Evolutionary conservation across 2,113 vertebrate genomes (phyloP).

Genomic region (Onychostruthus taczanowskii): DNA sequence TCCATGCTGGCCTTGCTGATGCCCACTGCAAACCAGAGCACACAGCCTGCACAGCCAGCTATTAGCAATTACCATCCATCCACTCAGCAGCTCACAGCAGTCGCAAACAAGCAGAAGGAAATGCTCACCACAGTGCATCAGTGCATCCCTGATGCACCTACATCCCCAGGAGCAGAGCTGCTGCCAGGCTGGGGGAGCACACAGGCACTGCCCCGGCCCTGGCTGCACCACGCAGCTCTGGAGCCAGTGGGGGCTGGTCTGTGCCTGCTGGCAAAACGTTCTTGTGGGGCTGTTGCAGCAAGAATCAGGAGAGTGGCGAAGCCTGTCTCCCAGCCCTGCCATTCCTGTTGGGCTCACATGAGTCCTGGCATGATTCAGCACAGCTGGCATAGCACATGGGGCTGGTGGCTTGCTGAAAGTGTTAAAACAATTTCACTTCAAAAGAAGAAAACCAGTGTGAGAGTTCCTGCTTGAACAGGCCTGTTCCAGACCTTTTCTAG

Average conservation of each 20-base stretch:
- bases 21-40: fast-evolving
- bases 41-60: background rate
- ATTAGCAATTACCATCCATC: background rate
- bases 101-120: background rate
- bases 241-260: fast-evolving
- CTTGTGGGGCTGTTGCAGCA: background rate
- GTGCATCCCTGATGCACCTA: background rate
- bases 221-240: fast-evolving
- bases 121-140: fast-evolving
- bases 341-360: background rate
- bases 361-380: background rate
- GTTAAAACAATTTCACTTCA: background rate
- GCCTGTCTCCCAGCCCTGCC: background rate
- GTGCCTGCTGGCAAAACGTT: background rate
- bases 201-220: fast-evolving
- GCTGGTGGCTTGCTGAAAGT: background rate
- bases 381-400: background rate
- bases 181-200: background rate
- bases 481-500: background rate
- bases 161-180: background rate
- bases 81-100: background rate
- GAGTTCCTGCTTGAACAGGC: background rate
- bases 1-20: background rate
- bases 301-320: background rate
- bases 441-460: background rate